Percentiles rank a stretch among this genome's conserved stretches.
These are phyloP conservation scores for Drosophila teissieri DNA, from an alignment of 1,140 invertebrate species.

Conservation along the genomic window DNA sequence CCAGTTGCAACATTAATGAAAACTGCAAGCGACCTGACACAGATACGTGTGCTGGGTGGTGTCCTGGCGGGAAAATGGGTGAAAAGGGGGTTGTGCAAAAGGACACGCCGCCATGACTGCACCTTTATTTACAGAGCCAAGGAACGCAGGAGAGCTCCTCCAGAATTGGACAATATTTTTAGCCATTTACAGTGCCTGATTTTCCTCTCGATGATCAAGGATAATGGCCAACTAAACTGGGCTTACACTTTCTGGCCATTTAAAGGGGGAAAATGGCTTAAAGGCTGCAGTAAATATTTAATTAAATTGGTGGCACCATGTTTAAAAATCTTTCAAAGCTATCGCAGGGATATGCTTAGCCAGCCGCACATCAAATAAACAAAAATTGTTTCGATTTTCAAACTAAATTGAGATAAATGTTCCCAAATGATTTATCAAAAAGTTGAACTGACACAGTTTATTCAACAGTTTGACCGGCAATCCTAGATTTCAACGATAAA, in stretches of 20 bases:
- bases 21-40: conserved; percentile 71
- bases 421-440: conserved; percentile 12
- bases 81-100: conserved; percentile 10
- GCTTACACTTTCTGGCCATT: conserved; percentile 28
- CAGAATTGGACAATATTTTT: conserved; percentile 48
- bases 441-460: conserved; percentile 11
- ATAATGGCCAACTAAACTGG: conserved; percentile 50
- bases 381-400: conserved; percentile 1
- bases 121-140: conserved; percentile 44
- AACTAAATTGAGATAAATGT: conserved; percentile 14
- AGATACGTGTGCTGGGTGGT: conserved; percentile 22
- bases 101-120: conserved; percentile 24
- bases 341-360: conserved; percentile 2
- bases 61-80: conserved; percentile 2
- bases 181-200: conserved; percentile 39
- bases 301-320: not conserved
- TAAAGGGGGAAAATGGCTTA: not conserved
- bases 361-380: not conserved
- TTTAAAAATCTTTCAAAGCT: not conserved
- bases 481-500: not conserved
- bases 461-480: conserved; percentile 1
- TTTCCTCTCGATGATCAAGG: conserved; percentile 37
- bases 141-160: conserved; percentile 15
- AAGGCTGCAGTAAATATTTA: not conserved
- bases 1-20: conserved; percentile 70